Evolutionary conservation across 2,113 vertebrate species (phyloP).

Genomic region (Pampusana beccarii): DNA sequence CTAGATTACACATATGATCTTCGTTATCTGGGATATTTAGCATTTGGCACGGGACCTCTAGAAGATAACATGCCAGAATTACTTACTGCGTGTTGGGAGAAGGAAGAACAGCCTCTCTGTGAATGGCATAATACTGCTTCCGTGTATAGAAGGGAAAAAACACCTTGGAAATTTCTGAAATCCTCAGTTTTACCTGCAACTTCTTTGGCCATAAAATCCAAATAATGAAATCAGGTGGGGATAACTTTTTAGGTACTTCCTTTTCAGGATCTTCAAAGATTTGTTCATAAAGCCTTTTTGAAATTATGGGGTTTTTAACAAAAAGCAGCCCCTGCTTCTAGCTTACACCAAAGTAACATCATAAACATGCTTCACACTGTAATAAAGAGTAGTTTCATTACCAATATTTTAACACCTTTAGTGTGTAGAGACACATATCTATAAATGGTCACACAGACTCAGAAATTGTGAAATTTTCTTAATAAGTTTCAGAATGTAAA

Average conservation of each 20-base stretch:
- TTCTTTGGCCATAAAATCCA: not conserved
- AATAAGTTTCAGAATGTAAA: slow-evolving; percentile 5
- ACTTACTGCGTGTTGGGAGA: slow-evolving; percentile 27
- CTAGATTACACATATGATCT: slow-evolving; percentile 56
- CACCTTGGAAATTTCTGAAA: not conserved
- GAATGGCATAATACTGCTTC: not conserved
- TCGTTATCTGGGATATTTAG: slow-evolving; percentile 63
- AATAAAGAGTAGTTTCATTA: not conserved
- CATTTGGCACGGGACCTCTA: slow-evolving; percentile 27
- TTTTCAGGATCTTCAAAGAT: not conserved
- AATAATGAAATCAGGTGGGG: not conserved
- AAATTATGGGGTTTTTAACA: not conserved
- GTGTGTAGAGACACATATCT: not conserved
- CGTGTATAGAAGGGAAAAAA: not conserved
- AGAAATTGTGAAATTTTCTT: not conserved
- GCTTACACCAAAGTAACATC: not conserved
- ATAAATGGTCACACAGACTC: not conserved
- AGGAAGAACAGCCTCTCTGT: not conserved
- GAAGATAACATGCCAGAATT: slow-evolving; percentile 49
- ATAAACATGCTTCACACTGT: not conserved
- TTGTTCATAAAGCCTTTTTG: not conserved
- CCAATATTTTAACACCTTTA: not conserved
- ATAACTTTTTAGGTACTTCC: not conserved
- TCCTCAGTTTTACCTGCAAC: not conserved
- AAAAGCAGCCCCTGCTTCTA: not conserved